These are phyloP conservation scores for Caenorhabditis sp. DNA, from an alignment of 2,888 invertebrate species.

Conservation along the genomic window DNA sequence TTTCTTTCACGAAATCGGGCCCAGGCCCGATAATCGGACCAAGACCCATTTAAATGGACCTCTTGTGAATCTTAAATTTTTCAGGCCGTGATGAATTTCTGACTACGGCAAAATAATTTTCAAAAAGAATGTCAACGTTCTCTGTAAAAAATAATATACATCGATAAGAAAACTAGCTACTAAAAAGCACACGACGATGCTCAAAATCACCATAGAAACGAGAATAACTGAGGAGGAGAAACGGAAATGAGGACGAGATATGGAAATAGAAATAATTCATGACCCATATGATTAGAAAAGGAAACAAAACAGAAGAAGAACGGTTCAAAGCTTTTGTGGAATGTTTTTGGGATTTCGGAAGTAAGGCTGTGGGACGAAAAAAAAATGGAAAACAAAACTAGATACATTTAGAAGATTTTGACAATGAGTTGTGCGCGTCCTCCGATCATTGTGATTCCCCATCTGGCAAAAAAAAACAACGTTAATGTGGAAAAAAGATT, in stretches of 20 bases:
- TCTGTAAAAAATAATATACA: no score
- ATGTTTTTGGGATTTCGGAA: neutral
- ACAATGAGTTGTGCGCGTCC: conserved; percentile 63
- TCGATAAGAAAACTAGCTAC: no score
- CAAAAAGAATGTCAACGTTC: no score
- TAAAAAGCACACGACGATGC: no score
- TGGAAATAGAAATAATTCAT: conserved; percentile 2
- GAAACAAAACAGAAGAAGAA: no score
- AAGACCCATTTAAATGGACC: no score
- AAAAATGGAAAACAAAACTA: neutral
- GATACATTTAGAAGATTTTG: conserved; percentile 35
- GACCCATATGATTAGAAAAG: neutral
- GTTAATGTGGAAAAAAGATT: neutral
- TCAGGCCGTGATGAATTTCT: no score
- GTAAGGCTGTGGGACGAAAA: neutral
- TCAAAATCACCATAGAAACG: neutral
- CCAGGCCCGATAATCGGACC: no score
- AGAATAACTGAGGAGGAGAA: conserved; percentile 11
- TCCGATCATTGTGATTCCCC: conserved; percentile 66
- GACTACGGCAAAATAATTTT: no score
- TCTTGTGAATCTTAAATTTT: no score
- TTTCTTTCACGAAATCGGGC: no score
- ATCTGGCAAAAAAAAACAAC: conserved; percentile 18
- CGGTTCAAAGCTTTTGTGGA: neutral
- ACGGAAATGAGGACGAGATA: conserved; percentile 3